Conservation (phyloP, 2,888 invertebrate genomes). For the Hipparchia semele region DNA sequence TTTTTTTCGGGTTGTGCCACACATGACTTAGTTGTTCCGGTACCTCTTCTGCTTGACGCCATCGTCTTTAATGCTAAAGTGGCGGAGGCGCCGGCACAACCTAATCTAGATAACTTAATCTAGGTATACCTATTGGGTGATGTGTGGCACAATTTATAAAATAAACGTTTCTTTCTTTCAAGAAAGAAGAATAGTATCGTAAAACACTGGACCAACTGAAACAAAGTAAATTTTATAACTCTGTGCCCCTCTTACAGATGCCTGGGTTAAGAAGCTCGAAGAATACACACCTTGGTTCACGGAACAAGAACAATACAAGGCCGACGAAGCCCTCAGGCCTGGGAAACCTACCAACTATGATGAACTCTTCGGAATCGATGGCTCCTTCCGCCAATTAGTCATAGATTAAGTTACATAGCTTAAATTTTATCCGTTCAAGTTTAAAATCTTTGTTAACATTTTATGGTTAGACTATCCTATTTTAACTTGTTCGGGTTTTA, state of each 20-base stretch:
- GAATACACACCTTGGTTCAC: slow-evolving; percentile 92
- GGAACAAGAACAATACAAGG: slow-evolving; percentile 89
- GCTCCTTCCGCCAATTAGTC: slow-evolving; percentile 92
- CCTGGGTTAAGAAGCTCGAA: slow-evolving; percentile 91
- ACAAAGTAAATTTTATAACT: background rate
- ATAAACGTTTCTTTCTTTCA: too few species aligned
- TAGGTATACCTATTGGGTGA: too few species aligned
- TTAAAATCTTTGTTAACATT: slow-evolving; percentile 9
- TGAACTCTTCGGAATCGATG: slow-evolving; percentile 94
- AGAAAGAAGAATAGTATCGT: too few species aligned
- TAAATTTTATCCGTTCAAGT: slow-evolving; percentile 6
- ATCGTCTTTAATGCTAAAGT: too few species aligned
- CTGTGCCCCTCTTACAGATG: slow-evolving; percentile 73
- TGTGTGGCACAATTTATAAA: too few species aligned
- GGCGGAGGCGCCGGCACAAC: too few species aligned
- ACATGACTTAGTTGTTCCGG: too few species aligned
- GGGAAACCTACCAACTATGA: slow-evolving; percentile 94
- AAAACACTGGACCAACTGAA: too few species aligned
- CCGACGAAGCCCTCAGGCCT: slow-evolving; percentile 91
- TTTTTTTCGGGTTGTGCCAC: too few species aligned
- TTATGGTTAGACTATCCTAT: slow-evolving; percentile 28
- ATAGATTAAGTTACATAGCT: slow-evolving; percentile 85
- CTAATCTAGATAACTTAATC: too few species aligned
- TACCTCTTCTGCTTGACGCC: too few species aligned
- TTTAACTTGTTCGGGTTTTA: slow-evolving; percentile 45